Conservation (phyloP, 2,797 vertebrate species). For the Borostomias antarcticus region DNA sequence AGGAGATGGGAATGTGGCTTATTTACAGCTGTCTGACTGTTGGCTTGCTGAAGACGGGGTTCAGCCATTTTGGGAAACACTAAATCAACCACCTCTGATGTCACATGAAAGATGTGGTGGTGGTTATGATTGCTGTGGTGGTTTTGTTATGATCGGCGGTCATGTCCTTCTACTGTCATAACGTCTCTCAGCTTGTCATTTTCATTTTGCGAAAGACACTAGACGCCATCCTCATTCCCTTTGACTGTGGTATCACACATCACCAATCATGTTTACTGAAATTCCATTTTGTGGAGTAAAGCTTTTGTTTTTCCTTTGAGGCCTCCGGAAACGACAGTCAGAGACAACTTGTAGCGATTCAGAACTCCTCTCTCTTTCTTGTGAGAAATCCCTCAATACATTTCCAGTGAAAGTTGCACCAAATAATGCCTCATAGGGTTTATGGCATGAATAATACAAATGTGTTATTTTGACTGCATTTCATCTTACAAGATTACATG, state of each 20-base stretch:
- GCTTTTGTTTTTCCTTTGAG: conserved; percentile 8
- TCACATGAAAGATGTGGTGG: background rate
- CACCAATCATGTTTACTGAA: conserved; percentile 3
- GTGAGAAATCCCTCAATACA: conserved; percentile 30
- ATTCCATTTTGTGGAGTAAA: background rate
- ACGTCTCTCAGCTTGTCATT: background rate
- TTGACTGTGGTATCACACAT: background rate
- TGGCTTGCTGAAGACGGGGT: background rate
- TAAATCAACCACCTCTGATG: background rate
- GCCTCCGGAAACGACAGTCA: background rate
- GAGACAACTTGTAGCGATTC: background rate
- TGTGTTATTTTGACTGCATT: conserved; percentile 48
- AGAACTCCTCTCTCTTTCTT: conserved; percentile 24
- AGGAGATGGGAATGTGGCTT: conserved; percentile 38
- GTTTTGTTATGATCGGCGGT: no score
- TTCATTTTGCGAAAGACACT: conserved; percentile 1
- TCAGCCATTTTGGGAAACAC: conserved; percentile 4
- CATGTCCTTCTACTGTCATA: no score
- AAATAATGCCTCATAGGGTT: conserved; percentile 37
- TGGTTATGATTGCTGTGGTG: no score
- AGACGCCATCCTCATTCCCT: background rate
- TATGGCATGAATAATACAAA: conserved; percentile 55
- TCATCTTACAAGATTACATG: conserved; percentile 34
- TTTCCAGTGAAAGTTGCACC: conserved; percentile 25
- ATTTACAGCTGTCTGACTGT: conserved; percentile 35